phyloP scores from a whole-genome alignment of 2,797 vertebrate genomes.

The Gymnopithys bicolor region DNA sequence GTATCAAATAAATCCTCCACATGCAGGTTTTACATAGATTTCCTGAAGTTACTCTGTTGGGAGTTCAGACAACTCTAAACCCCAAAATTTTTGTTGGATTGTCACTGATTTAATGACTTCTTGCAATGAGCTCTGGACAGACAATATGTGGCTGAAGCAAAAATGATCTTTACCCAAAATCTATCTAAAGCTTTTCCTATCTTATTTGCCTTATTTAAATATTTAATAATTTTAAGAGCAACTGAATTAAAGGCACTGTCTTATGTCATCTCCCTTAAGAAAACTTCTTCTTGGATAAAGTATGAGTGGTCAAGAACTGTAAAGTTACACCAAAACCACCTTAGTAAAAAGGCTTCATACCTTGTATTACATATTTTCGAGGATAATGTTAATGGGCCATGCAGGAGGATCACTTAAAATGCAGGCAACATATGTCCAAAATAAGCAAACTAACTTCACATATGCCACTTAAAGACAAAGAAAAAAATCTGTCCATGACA shows the following conservation, averaged over 20 bases:
- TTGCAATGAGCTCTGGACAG: neutral
- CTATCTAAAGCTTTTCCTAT: neutral
- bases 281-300: neutral
- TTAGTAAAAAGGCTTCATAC: neutral
- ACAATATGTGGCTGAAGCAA: neutral
- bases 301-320: neutral
- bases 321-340: neutral
- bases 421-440: neutral
- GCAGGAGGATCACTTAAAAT: neutral
- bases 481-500: neutral
- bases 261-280: neutral
- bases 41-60: neutral
- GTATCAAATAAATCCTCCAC: neutral
- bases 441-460: slow-evolving; percentile 5
- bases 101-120: neutral
- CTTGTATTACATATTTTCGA: neutral
- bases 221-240: neutral
- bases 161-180: neutral
- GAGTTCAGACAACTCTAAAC: neutral
- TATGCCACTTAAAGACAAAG: neutral
- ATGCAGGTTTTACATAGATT: neutral
- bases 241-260: neutral
- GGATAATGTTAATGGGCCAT: neutral
- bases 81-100: neutral
- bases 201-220: neutral